These are phyloP conservation scores for Homarus gammarus DNA, from an alignment of 2,888 invertebrate genomes.

Conservation along the genomic window DNA sequence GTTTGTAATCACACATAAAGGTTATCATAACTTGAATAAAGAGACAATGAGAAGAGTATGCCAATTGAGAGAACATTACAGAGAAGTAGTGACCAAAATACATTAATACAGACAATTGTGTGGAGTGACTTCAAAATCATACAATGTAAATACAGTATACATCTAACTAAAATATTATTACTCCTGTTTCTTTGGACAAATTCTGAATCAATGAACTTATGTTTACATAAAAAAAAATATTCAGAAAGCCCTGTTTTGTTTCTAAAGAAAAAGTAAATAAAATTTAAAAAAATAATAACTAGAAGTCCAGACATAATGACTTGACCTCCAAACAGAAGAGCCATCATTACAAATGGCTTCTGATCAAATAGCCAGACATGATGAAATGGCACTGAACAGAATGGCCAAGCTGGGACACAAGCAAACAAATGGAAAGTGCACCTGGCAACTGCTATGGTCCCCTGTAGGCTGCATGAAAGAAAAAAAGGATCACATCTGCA, in stretches of 20 bases:
- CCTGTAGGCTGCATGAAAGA: conserved; percentile 76
- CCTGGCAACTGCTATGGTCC: conserved; percentile 76
- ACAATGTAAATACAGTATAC: no score
- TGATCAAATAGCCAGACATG: conserved; percentile 24
- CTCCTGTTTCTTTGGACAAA: no score
- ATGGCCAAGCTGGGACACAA: conserved; percentile 60
- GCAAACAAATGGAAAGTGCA: conserved; percentile 74
- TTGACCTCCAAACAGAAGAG: conserved; percentile 2
- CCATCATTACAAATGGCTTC: conserved; percentile 26
- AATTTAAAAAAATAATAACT: conserved; percentile 3
- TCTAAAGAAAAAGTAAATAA: conserved; percentile 24
- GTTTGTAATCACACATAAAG: no score
- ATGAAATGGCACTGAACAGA: conserved; percentile 40
- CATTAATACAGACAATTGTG: no score
- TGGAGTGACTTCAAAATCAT: no score
- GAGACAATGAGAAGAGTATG: no score
- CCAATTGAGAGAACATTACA: no score
- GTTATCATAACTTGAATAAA: no score
- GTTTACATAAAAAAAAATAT: neutral
- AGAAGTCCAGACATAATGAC: neutral
- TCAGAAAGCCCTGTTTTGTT: conserved; percentile 50
- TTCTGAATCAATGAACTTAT: no score
- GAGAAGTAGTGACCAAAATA: no score
- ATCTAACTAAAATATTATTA: no score
- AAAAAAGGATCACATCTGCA: conserved; percentile 74